Conservation (phyloP, 1,140 invertebrate species). For the Ericerus pela region DNA sequence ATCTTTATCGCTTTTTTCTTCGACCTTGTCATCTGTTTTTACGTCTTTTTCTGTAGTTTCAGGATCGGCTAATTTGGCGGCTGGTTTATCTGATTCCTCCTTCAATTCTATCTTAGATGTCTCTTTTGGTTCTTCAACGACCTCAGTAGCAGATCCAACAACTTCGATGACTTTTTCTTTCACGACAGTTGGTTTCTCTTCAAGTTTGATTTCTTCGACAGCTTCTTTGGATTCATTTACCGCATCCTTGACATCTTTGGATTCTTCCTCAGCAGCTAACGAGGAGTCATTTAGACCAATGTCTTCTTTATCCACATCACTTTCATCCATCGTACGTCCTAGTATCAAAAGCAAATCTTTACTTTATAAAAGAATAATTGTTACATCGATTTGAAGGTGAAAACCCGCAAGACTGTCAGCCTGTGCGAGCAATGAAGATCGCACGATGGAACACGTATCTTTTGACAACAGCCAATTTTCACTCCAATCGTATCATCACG, state of each 20-base stretch:
- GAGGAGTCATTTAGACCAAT: neutral
- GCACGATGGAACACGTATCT: too few relatives aligned
- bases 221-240: constrained; percentile 12
- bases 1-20: constrained; percentile 28
- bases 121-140: too few relatives aligned
- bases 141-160: neutral
- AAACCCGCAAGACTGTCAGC: constrained; percentile 1
- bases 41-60: constrained; percentile 21
- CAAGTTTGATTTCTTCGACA: constrained; percentile 17
- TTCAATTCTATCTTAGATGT: too few relatives aligned
- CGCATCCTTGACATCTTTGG: neutral
- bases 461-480: too few relatives aligned
- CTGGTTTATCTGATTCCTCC: too few relatives aligned
- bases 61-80: too few relatives aligned
- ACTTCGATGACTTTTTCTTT: neutral
- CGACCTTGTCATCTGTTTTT: constrained; percentile 24
- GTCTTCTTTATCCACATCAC: constrained; percentile 11
- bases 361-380: neutral
- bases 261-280: constrained; percentile 1
- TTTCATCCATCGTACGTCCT: constrained; percentile 6
- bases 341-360: constrained; percentile 11
- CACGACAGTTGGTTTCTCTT: constrained; percentile 14
- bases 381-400: neutral
- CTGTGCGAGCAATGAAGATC: neutral
- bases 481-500: too few relatives aligned